Percentiles rank a stretch among this genome's conserved stretches.
phyloP scores from a whole-genome alignment of 1,140 invertebrate species.

The Ostrea denselamellosa region DNA sequence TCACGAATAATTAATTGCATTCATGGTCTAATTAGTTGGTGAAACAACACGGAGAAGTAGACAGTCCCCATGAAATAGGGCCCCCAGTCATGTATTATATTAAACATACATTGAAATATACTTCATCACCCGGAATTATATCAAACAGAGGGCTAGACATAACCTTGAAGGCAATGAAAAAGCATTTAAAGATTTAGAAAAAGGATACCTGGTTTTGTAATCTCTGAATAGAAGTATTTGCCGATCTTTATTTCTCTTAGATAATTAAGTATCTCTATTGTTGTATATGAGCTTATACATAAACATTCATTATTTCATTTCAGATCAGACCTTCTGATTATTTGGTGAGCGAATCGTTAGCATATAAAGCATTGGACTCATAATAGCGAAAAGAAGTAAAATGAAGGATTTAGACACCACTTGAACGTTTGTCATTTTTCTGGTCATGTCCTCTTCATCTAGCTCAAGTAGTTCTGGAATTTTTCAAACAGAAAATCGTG shows the following conservation, averaged over 20 bases:
- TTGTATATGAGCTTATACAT: background rate
- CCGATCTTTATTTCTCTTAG: conserved; percentile 30
- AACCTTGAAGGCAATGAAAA: background rate
- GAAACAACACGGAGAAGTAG: background rate
- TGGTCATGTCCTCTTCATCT: background rate
- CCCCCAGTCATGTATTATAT: conserved; percentile 31
- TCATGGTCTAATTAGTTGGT: background rate
- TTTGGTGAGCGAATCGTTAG: background rate
- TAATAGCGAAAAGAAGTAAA: background rate
- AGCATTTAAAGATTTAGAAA: conserved; percentile 17
- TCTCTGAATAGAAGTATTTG: conserved; percentile 12
- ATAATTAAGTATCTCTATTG: conserved; percentile 6
- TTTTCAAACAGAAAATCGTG: conserved; percentile 28
- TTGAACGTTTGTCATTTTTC: background rate
- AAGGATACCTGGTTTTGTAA: conserved; percentile 26
- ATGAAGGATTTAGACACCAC: background rate
- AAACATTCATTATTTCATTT: conserved; percentile 27
- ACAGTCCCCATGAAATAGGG: background rate
- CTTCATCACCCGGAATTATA: conserved; percentile 10
- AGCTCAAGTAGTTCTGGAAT: conserved; percentile 32
- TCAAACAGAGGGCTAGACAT: background rate
- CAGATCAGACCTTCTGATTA: background rate
- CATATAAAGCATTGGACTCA: background rate
- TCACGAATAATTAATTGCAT: background rate
- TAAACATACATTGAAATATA: conserved; percentile 4